Evolutionary conservation across 2,888 invertebrate species (phyloP).

Genomic region (Ophioninae sp.): DNA sequence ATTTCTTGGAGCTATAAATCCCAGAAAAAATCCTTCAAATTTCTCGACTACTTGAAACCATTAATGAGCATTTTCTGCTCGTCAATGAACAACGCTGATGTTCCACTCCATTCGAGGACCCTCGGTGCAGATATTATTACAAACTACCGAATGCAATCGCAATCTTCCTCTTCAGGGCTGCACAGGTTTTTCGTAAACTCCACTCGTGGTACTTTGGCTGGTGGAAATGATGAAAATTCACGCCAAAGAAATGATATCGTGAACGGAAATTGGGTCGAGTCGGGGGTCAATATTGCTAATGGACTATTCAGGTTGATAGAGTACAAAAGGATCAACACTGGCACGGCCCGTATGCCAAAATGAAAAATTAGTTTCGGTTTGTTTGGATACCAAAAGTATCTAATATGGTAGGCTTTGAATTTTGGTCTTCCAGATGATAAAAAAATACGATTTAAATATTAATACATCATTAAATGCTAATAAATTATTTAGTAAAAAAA

Average conservation of each 20-base stretch:
- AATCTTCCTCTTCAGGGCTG: neutral
- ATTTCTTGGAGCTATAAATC: neutral
- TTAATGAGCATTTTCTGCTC: neutral
- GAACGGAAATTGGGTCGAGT: neutral
- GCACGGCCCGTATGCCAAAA: neutral
- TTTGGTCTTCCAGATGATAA: too few relatives aligned
- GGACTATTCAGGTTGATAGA: neutral
- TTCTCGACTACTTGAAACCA: neutral
- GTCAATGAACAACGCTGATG: neutral
- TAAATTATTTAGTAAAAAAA: too few relatives aligned
- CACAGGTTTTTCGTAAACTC: neutral
- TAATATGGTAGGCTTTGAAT: too few relatives aligned
- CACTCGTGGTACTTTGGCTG: neutral
- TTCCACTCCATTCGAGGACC: neutral
- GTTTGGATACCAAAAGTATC: too few relatives aligned
- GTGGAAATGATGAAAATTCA: neutral
- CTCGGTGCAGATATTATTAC: neutral
- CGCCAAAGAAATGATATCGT: neutral
- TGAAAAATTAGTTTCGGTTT: neutral
- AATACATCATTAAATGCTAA: too few relatives aligned
- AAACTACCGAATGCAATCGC: neutral
- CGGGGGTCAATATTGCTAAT: neutral
- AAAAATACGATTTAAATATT: too few relatives aligned
- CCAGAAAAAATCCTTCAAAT: neutral
- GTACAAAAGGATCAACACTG: neutral